Base-by-base conservation (phyloP, 23 tunicate species). In the Halocynthia roretzi region DNA sequence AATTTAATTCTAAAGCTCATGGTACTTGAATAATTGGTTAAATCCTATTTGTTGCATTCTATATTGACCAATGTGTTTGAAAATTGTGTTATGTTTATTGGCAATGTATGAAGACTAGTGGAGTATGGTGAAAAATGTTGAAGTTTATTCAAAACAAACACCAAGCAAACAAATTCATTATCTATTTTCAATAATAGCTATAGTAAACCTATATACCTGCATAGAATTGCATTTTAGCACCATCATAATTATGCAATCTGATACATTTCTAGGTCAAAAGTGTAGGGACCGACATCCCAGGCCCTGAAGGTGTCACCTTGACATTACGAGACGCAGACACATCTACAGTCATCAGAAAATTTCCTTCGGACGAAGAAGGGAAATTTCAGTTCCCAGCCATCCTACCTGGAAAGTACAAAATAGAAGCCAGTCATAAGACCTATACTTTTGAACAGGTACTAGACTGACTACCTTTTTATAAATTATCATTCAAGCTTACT, bases 231-330 rank as follows among this genome's bases (percentile, higher is more conserved):
- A n/a, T n/a, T 58, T n/a, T 4, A 58, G 15, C 64, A 58, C 15
- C 64, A 14, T 0, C 64, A 58, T 14, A 58, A 58, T 58, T 14
- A n/a, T 58, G 64, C 17, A 58, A 58, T 58, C 64, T 58, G 4
- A 1, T 1, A 58, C 64, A 58, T 20, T 67, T 12, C 14, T 54
- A 74, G 78, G 78, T 74, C 8, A 74, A 52, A 14, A 74, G 78
- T 74, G 10, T 48, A 8, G 78, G 85, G 7, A 8, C 77, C 15
- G 8, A 31, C 18, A 50, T 63, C 5, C 7, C 72, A 19, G 98
- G 98, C 8, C 98, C 98, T 14, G 57, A 77, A 72, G 93, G 80
- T 61, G 93, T 92, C 53, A 76, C 17, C 7, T 66, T 90, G 50
- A 78, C 62, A 12, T 60, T 92, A 12, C 5, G 15, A 10, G 7